Evolutionary conservation across 2,888 invertebrate species (phyloP), one percentile per base, ranked within the genome.

Genomic region (Heteropelma amictum): DNA sequence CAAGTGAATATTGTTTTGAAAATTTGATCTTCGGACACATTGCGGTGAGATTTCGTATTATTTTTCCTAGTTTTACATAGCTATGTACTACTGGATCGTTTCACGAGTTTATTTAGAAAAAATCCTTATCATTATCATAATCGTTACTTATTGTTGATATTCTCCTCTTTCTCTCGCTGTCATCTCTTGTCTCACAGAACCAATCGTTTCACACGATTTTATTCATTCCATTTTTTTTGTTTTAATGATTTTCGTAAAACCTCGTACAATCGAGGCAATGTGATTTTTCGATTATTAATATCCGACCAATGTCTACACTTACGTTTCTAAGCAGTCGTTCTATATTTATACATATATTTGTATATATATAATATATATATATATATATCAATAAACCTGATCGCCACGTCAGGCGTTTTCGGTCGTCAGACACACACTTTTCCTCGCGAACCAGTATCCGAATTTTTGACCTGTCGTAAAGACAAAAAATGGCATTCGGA

Each of bases 21-120:
- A 56, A 17, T 19, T 38, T 28, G 1, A 47, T 58, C 47, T 26
- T 23, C 26, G 12, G 38, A 38, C 67, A 68, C 51, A 30, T n/a
- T 26, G 19, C 17, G 56, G 21, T 56, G 35, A 12, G 14, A 17
- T 49, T 28, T 54, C 60, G 38, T 47, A 40, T 38, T 69, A 17
- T 64, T 64, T 38, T 47, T 40, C 35, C 58, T 76, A 53, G 7
- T 56, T 60, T 30, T 60, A 51, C 42, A 35, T 71, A 63, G 47
- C 63, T 72, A 76, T 64, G 12, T n/a, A 35, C 14, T 68, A 68
- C 49, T 72, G 65, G 26, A 76, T 76, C 69, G 65, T 69, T 77
- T 65, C 30, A 72, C 74, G 72, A 68, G 71, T 33, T 75, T 73
- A 64, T 28, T 63, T 73, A 73, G 68, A 65, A 73, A 72, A 65